Conservation (phyloP, 2,888 invertebrate species). For the Gymnocheta viridis region DNA sequence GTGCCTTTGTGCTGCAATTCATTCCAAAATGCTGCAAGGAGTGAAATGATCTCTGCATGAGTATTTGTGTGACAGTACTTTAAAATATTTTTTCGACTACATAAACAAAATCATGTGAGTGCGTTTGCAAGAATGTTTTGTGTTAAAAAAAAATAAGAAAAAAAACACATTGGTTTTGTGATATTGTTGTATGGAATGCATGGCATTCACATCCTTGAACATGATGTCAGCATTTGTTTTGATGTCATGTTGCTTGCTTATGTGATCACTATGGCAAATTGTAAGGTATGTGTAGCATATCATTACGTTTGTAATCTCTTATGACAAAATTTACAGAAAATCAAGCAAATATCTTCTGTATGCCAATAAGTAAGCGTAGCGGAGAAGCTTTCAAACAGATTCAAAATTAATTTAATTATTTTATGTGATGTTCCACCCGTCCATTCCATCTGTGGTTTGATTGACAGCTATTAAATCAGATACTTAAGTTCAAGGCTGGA, state of each 20-base stretch:
- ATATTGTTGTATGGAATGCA: conserved; percentile 8
- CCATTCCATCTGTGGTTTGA: too few relatives aligned
- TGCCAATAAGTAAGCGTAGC: too few relatives aligned
- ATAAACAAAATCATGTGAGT: not conserved
- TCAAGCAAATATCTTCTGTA: too few relatives aligned
- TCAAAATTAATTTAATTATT: too few relatives aligned
- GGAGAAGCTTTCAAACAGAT: too few relatives aligned
- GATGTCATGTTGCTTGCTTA: conserved; percentile 53
- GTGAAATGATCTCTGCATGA: not conserved
- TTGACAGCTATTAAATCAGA: too few relatives aligned
- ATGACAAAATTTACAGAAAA: not conserved
- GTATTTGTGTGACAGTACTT: conserved; percentile 1
- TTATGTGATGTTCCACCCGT: too few relatives aligned
- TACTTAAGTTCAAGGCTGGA: too few relatives aligned
- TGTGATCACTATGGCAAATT: not conserved
- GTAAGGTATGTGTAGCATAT: not conserved
- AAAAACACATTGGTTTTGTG: not conserved
- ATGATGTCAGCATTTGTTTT: conserved; percentile 58
- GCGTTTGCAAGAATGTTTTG: not conserved
- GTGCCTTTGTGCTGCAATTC: conserved; percentile 63
- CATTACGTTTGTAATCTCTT: not conserved
- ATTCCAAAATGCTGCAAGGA: conserved; percentile 26
- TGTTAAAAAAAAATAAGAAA: too few relatives aligned
- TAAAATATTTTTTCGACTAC: not conserved
- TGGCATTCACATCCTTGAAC: conserved; percentile 48